These are phyloP conservation scores for Xestoiulus laeticollis DNA, from an alignment of 2,888 invertebrate species.

Conservation along the genomic window DNA sequence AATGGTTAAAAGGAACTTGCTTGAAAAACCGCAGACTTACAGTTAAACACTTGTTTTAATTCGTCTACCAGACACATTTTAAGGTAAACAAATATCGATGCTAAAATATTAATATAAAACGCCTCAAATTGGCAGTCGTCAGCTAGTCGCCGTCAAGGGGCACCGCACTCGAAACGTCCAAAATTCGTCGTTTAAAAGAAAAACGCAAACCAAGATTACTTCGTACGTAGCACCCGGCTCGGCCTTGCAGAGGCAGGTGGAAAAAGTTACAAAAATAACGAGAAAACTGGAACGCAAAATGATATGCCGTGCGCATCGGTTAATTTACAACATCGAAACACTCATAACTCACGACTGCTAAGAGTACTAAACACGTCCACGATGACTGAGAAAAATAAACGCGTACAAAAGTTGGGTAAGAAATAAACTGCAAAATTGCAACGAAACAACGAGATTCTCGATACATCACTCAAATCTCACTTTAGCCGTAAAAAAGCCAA, in stretches of 20 bases:
- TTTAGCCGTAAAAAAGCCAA: background rate
- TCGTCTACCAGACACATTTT: slow-evolving; percentile 40
- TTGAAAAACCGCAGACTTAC: background rate
- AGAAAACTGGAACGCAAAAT: background rate
- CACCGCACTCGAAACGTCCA: background rate
- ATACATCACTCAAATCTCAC: background rate
- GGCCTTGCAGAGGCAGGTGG: background rate
- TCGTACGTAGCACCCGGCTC: background rate
- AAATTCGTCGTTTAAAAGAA: background rate
- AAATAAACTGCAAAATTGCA: slow-evolving; percentile 6
- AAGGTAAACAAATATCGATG: slow-evolving; percentile 38
- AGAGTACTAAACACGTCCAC: slow-evolving; percentile 37
- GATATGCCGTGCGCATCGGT: slow-evolving; percentile 7
- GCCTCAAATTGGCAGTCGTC: slow-evolving; percentile 30
- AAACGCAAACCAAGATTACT: background rate
- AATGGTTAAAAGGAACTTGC: too few relatives aligned
- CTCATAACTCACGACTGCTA: slow-evolving; percentile 25
- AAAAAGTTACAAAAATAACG: slow-evolving; percentile 24
- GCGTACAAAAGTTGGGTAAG: background rate
- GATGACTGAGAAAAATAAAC: background rate
- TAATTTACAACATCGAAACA: slow-evolving; percentile 27
- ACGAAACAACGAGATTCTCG: slow-evolving; percentile 32
- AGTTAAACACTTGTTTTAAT: slow-evolving; percentile 25
- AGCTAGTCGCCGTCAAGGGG: background rate
- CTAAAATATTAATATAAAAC: slow-evolving; percentile 41